Evolutionary conservation across 2,797 vertebrate genomes (phyloP).

Genomic region (Coregonus suidteri): DNA sequence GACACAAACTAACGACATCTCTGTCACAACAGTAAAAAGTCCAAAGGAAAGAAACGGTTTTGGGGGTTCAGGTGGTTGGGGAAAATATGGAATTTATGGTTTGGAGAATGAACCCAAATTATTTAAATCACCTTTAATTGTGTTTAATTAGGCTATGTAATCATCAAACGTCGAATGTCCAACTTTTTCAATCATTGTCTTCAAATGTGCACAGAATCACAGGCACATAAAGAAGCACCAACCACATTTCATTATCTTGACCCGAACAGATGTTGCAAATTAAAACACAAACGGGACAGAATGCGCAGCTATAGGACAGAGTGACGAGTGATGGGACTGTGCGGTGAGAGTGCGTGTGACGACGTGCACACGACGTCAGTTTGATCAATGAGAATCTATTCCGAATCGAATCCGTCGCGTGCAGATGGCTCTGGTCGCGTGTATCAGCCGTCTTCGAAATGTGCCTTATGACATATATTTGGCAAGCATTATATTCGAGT

Average conservation of each 20-base stretch:
- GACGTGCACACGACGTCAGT: neutral
- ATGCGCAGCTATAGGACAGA: neutral
- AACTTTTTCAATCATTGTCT: neutral
- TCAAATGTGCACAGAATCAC: neutral
- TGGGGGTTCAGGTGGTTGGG: neutral
- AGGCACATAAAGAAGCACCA: too few species aligned
- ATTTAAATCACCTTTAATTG: neutral
- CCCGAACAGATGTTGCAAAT: neutral
- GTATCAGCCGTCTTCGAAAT: slow-evolving; percentile 4
- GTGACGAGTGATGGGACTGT: neutral
- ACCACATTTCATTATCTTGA: neutral
- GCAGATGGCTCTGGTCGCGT: neutral
- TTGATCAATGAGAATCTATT: neutral
- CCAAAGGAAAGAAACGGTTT: neutral
- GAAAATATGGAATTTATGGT: neutral
- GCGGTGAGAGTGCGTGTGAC: neutral
- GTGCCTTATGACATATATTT: neutral
- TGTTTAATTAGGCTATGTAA: neutral
- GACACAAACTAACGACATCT: neutral
- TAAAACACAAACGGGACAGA: neutral
- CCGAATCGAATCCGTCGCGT: neutral
- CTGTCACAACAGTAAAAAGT: neutral
- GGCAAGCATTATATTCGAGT: neutral
- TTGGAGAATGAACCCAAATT: neutral
- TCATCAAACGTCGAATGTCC: neutral